Conservation (phyloP, 2,797 vertebrate species). For the Poeciliopsis gracilis region DNA sequence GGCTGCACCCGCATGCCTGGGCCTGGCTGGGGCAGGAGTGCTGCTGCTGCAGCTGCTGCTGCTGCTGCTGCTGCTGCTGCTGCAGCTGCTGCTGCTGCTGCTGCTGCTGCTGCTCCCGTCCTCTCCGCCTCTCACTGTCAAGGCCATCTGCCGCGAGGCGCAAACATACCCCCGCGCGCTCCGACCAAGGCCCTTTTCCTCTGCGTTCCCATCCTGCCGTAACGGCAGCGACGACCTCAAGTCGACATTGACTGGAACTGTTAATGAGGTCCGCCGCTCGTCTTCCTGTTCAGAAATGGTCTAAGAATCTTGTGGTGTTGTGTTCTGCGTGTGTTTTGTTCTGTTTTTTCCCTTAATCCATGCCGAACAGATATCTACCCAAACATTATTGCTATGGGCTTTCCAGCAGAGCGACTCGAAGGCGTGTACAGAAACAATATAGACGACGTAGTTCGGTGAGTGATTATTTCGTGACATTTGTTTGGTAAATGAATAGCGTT, state of each 20-base stretch:
- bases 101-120: conserved; percentile 45
- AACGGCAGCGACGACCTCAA: conserved; percentile 51
- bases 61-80: conserved; percentile 34
- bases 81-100: conserved; percentile 41
- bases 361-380: conserved; percentile 95
- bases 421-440: conserved; percentile 99
- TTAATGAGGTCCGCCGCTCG: conserved; percentile 15
- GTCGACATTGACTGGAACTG: conserved; percentile 33
- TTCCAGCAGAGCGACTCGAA: conserved; percentile 98
- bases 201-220: conserved; percentile 32
- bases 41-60: conserved; percentile 38
- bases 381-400: conserved; percentile 99
- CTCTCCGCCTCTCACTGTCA: conserved; percentile 62
- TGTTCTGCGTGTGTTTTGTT: conserved; percentile 14
- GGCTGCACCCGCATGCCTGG: conserved; percentile 65
- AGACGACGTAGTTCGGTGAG: conserved; percentile 99
- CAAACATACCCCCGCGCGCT: not conserved
- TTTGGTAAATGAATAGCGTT: not conserved
- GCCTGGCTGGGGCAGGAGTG: conserved; percentile 56
- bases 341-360: conserved; percentile 59
- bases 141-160: conserved; percentile 71
- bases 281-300: not conserved
- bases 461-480: not conserved
- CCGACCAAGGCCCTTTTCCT: conserved; percentile 26
- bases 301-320: no score